These are phyloP conservation scores for Apotomis capreana DNA, from an alignment of 2,888 invertebrate genomes.

Conservation along the genomic window DNA sequence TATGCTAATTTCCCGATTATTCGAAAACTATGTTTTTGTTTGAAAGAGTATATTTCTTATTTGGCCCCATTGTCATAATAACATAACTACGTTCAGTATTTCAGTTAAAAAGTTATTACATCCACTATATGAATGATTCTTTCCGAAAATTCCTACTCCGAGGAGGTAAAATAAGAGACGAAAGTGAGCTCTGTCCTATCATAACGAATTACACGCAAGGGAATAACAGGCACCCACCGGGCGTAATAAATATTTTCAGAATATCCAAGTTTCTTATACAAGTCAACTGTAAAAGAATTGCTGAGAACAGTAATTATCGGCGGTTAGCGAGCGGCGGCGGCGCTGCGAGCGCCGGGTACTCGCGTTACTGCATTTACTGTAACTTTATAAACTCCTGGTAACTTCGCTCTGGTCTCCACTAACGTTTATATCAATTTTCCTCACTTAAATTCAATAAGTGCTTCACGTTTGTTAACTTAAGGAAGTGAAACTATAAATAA, in stretches of 20 bases:
- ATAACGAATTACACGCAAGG: too few relatives aligned
- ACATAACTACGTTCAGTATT: too few relatives aligned
- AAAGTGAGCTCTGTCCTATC: too few relatives aligned
- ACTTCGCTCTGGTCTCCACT: constrained; percentile 56
- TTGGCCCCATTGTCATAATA: too few relatives aligned
- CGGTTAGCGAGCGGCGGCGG: constrained; percentile 21
- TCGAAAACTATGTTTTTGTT: too few relatives aligned
- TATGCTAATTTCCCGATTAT: too few relatives aligned
- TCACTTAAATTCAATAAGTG: constrained; percentile 66
- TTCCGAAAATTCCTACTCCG: too few relatives aligned
- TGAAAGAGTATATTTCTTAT: too few relatives aligned
- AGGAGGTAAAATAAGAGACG: too few relatives aligned
- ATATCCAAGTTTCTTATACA: background rate
- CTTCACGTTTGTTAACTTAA: constrained; percentile 44
- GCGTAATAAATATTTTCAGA: background rate
- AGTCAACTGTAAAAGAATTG: constrained; percentile 8
- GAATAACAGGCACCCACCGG: background rate
- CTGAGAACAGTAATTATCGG: constrained; percentile 23
- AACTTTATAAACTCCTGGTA: constrained; percentile 57
- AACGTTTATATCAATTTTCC: constrained; percentile 67
- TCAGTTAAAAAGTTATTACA: too few relatives aligned
- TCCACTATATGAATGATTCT: too few relatives aligned
- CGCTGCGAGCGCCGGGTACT: constrained; percentile 46
- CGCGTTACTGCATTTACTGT: constrained; percentile 55
- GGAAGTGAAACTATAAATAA: background rate